A percentile compares a stretch with the other conserved stretches of the same genome.
phyloP scores from a whole-genome alignment of 2,113 vertebrate species.

The Butorides virescens region DNA sequence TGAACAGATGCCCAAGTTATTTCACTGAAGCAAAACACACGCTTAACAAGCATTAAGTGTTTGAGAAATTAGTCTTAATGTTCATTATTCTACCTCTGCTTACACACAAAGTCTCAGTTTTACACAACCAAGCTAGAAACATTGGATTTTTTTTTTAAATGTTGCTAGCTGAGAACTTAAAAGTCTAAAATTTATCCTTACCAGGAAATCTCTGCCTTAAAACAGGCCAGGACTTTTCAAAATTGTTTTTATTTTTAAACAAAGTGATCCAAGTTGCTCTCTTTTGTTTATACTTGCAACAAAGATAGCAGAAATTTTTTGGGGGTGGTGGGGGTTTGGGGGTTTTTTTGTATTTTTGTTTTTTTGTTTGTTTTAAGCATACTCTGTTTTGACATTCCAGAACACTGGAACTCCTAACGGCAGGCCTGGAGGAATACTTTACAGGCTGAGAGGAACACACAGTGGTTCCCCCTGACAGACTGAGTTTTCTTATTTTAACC shows the following conservation, averaged over 20 bases:
- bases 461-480: accelerated
- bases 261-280: accelerated
- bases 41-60: accelerated
- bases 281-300: neutral
- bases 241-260: neutral
- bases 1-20: neutral
- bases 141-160: accelerated
- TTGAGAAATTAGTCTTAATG: neutral
- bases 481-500: neutral
- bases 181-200: neutral
- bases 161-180: neutral
- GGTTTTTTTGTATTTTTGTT: neutral
- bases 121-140: neutral
- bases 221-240: neutral
- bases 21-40: neutral
- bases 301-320: neutral
- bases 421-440: neutral
- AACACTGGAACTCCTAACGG: neutral
- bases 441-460: neutral
- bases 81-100: neutral
- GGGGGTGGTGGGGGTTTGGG: no score
- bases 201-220: neutral
- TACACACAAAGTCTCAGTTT: neutral
- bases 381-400: neutral
- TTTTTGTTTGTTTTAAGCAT: neutral